Percentiles rank a stretch among this genome's conserved stretches.
These are phyloP conservation scores for Amblyornis subalaris DNA, from an alignment of 2,113 vertebrate genomes.

Conservation along the genomic window DNA sequence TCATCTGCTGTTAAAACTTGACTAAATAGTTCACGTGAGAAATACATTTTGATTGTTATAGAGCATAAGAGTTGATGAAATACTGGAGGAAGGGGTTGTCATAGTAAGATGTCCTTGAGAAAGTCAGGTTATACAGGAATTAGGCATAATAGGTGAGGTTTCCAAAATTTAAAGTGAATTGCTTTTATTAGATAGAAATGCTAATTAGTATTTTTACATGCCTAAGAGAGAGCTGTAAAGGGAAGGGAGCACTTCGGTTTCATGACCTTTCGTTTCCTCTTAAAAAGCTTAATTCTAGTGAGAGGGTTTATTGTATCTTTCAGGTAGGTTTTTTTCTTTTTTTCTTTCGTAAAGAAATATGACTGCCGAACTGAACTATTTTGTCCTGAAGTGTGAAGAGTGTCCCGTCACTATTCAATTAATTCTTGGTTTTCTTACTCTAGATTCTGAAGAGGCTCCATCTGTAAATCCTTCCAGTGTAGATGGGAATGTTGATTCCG, in stretches of 20 bases:
- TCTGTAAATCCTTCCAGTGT: constrained; percentile 94
- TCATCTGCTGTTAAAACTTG: neutral
- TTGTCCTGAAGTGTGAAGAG: neutral
- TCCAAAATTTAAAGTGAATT: neutral
- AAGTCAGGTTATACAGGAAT: neutral
- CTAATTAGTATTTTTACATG: neutral
- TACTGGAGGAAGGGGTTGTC: neutral
- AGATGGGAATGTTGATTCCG: constrained; percentile 92
- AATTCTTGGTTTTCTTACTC: constrained; percentile 37
- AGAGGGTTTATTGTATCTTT: neutral
- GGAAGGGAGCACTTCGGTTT: neutral
- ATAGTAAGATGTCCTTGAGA: neutral
- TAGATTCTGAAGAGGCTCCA: constrained; percentile 92
- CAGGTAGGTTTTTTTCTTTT: neutral
- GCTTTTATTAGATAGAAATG: neutral
- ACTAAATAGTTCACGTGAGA: neutral
- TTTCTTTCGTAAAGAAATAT: neutral
- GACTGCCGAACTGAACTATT: neutral
- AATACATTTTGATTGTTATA: neutral
- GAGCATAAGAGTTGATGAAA: neutral
- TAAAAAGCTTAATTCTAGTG: neutral
- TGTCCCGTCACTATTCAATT: neutral
- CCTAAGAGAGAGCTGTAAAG: neutral
- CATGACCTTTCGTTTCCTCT: neutral
- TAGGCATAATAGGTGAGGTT: neutral